These are phyloP conservation scores for Dicerorhinus sumatrensis DNA, from an alignment of 2,113 vertebrate species.

Conservation along the genomic window DNA sequence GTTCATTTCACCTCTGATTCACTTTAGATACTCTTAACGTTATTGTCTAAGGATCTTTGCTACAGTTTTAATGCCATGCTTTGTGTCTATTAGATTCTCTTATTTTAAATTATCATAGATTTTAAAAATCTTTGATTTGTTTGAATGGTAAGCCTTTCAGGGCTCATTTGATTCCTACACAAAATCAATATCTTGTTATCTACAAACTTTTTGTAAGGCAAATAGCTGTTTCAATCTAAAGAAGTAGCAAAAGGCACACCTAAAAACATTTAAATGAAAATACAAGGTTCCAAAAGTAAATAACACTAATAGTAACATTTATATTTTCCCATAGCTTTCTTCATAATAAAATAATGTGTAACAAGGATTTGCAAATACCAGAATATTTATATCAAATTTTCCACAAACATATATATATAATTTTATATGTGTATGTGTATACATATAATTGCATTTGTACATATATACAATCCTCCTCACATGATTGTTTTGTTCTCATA, in stretches of 20 bases:
- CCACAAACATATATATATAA: not conserved
- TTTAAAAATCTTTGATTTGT: slow-evolving; percentile 1
- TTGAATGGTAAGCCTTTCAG: not conserved
- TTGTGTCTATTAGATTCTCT: not conserved
- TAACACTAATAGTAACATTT: not conserved
- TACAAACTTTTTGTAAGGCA: not conserved
- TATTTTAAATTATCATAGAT: not conserved
- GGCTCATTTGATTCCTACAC: not conserved
- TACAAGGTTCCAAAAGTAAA: not conserved
- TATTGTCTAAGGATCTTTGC: not conserved
- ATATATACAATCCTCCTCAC: not conserved
- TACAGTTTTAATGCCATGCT: not conserved
- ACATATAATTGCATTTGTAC: not conserved
- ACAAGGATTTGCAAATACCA: not conserved
- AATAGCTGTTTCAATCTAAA: not conserved
- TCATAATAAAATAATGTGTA: not conserved
- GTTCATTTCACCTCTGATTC: not conserved
- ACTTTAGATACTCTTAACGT: not conserved
- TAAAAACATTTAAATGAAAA: not conserved
- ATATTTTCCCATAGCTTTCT: not conserved
- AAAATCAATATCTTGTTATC: not conserved
- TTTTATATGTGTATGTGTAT: not conserved
- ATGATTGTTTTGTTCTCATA: not conserved
- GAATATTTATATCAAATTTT: not conserved
- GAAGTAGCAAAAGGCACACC: not conserved